Percentiles rank a stretch among this genome's conserved stretches.
These are phyloP conservation scores for Amazonetta brasiliensis DNA, from an alignment of 2,797 vertebrate genomes.

Conservation along the genomic window DNA sequence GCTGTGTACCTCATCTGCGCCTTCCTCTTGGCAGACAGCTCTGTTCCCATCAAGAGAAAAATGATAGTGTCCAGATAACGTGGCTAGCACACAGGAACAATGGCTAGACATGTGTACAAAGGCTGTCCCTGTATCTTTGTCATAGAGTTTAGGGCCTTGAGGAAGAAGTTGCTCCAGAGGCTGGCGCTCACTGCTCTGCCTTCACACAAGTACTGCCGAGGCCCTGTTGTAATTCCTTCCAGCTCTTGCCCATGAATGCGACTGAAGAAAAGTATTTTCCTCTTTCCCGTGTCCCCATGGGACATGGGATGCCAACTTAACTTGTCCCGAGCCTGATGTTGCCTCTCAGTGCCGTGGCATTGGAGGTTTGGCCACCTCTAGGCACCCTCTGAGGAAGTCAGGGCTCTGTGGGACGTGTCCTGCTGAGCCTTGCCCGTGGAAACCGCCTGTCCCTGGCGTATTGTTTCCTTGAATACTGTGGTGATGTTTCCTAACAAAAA, in stretches of 20 bases:
- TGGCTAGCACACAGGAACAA: background rate
- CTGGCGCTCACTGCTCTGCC: background rate
- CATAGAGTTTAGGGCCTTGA: background rate
- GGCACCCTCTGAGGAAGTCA: rapidly evolving
- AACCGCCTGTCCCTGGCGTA: background rate
- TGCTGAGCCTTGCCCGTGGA: rapidly evolving
- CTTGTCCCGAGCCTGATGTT: background rate
- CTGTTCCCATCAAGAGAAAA: background rate
- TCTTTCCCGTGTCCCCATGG: rapidly evolving
- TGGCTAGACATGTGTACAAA: background rate
- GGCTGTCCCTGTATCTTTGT: background rate
- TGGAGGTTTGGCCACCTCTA: background rate
- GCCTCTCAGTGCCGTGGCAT: rapidly evolving
- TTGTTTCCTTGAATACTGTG: background rate
- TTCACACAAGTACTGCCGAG: background rate
- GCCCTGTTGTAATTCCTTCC: background rate
- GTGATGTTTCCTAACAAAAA: background rate
- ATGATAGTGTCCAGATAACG: background rate
- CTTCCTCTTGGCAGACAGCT: background rate
- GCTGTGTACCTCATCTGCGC: background rate
- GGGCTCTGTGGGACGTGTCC: background rate
- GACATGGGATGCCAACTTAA: rapidly evolving
- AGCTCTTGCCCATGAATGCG: background rate
- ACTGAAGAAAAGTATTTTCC: background rate
- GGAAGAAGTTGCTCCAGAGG: background rate